phyloP scores from a whole-genome alignment of 2,113 vertebrate genomes.

The Ptychochromis oligacanthus region DNA sequence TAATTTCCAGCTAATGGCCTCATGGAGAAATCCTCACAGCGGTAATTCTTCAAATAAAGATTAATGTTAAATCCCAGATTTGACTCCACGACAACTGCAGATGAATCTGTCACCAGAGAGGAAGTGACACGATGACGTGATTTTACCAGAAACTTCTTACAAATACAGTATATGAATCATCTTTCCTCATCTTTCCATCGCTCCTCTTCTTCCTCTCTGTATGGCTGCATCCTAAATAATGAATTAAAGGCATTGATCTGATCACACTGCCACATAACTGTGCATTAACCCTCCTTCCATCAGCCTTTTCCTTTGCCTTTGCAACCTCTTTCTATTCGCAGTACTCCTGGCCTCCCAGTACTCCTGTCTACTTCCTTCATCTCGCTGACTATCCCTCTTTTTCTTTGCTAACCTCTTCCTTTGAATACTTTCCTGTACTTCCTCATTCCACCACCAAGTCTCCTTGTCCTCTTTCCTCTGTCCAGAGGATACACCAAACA shows the following conservation, averaged over 20 bases:
- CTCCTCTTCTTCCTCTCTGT: background rate
- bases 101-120: background rate
- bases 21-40: background rate
- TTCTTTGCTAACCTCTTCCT: no score
- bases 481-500: no score
- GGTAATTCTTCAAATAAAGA: background rate
- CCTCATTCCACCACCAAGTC: no score
- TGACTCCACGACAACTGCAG: background rate
- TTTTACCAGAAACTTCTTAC: background rate
- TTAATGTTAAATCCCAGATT: background rate
- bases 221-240: background rate
- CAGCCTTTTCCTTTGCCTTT: background rate
- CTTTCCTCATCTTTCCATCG: background rate
- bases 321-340: no score
- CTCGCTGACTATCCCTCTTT: no score
- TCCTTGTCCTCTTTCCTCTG: no score
- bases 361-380: no score
- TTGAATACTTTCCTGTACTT: no score
- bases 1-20: background rate
- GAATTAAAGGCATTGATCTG: background rate
- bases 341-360: no score
- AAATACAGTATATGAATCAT: background rate
- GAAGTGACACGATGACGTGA: background rate
- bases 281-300: background rate
- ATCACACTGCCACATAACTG: background rate